A percentile compares a stretch with the other conserved stretches of the same genome.
phyloP scores from a whole-genome alignment of 2,797 vertebrate genomes.

The Notamacropus eugenii region DNA sequence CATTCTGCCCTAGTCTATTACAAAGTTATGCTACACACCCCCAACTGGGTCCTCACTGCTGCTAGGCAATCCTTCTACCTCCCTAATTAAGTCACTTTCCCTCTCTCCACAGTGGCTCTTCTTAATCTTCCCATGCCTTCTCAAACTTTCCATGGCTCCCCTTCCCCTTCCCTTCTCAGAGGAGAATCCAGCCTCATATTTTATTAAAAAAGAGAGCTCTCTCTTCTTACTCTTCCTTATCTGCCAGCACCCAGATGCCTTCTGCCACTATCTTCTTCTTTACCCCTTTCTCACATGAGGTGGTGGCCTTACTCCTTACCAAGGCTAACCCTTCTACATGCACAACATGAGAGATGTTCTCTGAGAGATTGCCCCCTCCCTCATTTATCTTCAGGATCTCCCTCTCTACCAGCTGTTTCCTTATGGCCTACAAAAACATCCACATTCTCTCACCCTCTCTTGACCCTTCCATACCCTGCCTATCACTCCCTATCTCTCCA shows the following conservation, averaged over 20 bases:
- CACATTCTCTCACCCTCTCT: not conserved
- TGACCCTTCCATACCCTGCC: too few species aligned
- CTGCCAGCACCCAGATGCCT: not conserved
- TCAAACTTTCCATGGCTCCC: not conserved
- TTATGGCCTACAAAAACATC: not conserved
- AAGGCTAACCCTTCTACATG: not conserved
- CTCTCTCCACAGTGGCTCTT: too few species aligned
- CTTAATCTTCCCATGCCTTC: too few species aligned
- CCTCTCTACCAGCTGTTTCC: not conserved
- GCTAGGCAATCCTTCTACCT: too few species aligned
- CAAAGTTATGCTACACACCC: not conserved
- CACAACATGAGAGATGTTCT: not conserved
- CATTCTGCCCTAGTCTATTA: not conserved
- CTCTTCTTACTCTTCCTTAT: not conserved
- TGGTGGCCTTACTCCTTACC: too few species aligned
- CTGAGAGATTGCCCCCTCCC: not conserved
- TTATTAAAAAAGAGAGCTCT: not conserved
- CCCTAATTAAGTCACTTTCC: too few species aligned
- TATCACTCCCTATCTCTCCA: not conserved
- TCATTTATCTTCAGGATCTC: not conserved
- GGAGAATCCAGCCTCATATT: not conserved
- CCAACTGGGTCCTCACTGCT: not conserved
- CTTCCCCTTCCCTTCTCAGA: not conserved
- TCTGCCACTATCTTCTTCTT: not conserved
- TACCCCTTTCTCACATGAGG: not conserved